Percentiles rank a stretch among this genome's conserved stretches.
These are phyloP conservation scores for Cryptus armator DNA, from an alignment of 2,888 invertebrate genomes.

Conservation along the genomic window DNA sequence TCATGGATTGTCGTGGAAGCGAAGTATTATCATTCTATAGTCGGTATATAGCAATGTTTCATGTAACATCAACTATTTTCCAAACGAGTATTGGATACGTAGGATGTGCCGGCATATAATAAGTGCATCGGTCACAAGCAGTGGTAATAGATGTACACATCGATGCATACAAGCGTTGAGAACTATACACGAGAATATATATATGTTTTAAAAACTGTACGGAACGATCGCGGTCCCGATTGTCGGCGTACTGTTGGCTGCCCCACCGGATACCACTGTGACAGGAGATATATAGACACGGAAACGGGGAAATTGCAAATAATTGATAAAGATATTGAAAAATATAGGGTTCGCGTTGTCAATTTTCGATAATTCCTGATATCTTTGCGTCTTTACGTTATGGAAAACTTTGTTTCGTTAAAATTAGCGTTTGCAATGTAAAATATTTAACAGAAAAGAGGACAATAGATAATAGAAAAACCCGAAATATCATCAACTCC, in stretches of 20 bases:
- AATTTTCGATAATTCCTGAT: background rate
- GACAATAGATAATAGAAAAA: too few relatives aligned
- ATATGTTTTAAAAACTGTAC: too few relatives aligned
- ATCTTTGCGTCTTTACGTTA: too few relatives aligned
- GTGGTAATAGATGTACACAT: background rate
- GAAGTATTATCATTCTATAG: background rate
- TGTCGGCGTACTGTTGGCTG: too few relatives aligned
- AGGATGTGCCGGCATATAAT: background rate
- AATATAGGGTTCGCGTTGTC: background rate
- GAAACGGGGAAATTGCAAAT: background rate
- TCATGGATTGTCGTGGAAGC: background rate
- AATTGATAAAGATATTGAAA: background rate
- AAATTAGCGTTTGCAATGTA: too few relatives aligned
- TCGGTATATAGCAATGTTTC: constrained; percentile 1
- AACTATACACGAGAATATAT: background rate
- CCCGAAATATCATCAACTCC: too few relatives aligned
- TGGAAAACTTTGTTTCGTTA: too few relatives aligned
- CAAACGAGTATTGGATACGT: constrained; percentile 8
- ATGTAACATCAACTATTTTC: constrained; percentile 10
- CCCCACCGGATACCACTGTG: background rate
- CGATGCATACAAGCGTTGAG: constrained; percentile 1
- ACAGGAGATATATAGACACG: background rate
- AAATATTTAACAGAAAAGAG: too few relatives aligned
- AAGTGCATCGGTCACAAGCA: constrained; percentile 16
- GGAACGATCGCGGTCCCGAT: too few relatives aligned